Base-by-base conservation (phyloP, 2,113 vertebrate species). In the Notiomystis cincta region DNA sequence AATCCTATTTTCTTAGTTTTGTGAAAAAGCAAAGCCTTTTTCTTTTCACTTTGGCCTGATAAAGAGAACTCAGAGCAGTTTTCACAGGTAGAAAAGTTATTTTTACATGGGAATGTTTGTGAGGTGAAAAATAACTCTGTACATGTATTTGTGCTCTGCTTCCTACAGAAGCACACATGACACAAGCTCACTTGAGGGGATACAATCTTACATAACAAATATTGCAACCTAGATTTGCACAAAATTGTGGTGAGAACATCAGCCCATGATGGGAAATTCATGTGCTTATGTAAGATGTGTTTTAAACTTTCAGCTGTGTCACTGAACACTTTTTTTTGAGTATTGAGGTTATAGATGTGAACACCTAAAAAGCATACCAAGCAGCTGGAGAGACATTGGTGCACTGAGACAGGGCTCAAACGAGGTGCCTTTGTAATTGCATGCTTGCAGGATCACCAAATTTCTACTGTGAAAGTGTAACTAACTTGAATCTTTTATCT, bases 1-100 rank as follows among this genome's bases (percentile, higher is more conserved):
- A 90, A 95, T 86, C 45, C 35, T 70, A 28, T 95, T 96, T 94
- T 93, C 64, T 90, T 75, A 70, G 79, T 88, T 90, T 82, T 56
- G 27, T 81, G 82, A 51, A 83, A 90, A 93, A 88, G 24, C 9
- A 84, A 91, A 86, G 30, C 19, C 40, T 76, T 93, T 93, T 88
- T 87, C 33, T 72, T 93, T 87, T 93, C 65, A 30, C 54, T 40
- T 92, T 93, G 40, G 21, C 31, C 69, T 88, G 61, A 87, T 47
- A 53, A 93, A 93, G 64, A 89, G 77, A 94, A 82, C 38, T 66
- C 45, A 54, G 82, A 70, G 48, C 31, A 40, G 25, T 90, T 97
- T 94, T 76, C 64, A 83, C 48, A 82, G 50, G 45, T 89, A 82
- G 50, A 69, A 87, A 79, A 47, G 28, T 75, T 40, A 66, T 83